Base-by-base conservation (phyloP, 2,113 vertebrate genomes). In the Erythrocercus mccallii region DNA sequence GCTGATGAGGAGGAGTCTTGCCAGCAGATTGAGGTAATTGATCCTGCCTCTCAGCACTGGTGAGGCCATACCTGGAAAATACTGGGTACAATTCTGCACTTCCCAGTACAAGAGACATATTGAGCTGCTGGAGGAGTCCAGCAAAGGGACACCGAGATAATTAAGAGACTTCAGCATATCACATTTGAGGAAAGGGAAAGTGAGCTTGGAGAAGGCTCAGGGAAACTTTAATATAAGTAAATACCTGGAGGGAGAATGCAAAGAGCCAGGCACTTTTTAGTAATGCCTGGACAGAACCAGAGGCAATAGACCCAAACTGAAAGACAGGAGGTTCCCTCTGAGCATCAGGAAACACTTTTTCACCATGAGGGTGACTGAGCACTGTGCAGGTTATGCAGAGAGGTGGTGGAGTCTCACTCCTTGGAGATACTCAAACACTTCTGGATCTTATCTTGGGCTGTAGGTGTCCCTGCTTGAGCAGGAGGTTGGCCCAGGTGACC, bases 321-420 rank as follows among this genome's bases (percentile, higher is more conserved):
- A 81, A 61, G 12, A 31, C 8, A n/a, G 27, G 20, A 42, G 9
- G 13, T 35, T 78, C 17, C 5, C 22, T 80, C 44, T 70, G 27
- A 86, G 6, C 35, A 22, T 71, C 9, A 33, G 45, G 27, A 68
- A 92, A 31, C 12, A 15, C 10, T n/a, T 78, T 53, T 71, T 53
- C 69, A 37, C 15, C 1, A 0, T 50, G 19, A 37, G 6, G 9
- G 5, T 92, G 47, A 33, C 28, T 3, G 1, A 71, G 53, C 25
- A 12, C 11, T 60, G 23, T 23, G 2, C 4, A 57, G 45, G 9
- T 71, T 88, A 42, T 33, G 33, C 15, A 45, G 44, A 65, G 40
- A 45, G 11, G 33, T 19, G 3, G 3, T 15, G 3, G 31, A 38
- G 6, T 84, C 33, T 72, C 0, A 1, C 0, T 47, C 5, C 5